A percentile compares a stretch with the other conserved stretches of the same genome.
These are phyloP conservation scores for Tenthredo distinguenda DNA, from an alignment of 2,888 invertebrate species.

Conservation along the genomic window DNA sequence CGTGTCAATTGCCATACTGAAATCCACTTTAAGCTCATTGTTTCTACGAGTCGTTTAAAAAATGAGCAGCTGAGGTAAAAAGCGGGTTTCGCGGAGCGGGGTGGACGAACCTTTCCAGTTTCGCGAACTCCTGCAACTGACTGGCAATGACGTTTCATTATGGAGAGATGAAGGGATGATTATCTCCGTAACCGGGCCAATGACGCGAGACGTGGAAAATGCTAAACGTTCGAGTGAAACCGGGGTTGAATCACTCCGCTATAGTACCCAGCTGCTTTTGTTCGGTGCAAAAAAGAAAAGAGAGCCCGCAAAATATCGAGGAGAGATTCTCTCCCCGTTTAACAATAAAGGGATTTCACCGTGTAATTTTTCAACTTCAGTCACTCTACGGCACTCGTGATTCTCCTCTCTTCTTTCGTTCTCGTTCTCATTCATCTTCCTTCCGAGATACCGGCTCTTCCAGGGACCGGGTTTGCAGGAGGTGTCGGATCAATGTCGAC, in stretches of 20 bases:
- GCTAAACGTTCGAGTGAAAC: background rate
- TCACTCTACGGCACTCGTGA: slow-evolving; percentile 7
- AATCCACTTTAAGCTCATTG: background rate
- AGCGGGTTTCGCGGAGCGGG: background rate
- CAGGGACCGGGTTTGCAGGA: background rate
- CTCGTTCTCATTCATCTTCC: background rate
- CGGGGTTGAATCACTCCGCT: background rate
- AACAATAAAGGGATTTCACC: slow-evolving; percentile 19
- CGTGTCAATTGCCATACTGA: background rate
- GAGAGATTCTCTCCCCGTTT: background rate
- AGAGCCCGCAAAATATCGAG: background rate
- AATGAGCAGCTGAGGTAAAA: background rate
- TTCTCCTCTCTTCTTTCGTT: background rate
- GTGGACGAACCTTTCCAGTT: slow-evolving; percentile 2
- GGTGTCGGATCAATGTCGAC: slow-evolving; percentile 45
- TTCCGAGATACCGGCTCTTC: background rate
- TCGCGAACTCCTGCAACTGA: background rate
- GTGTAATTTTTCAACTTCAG: slow-evolving; percentile 32
- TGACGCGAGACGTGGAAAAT: background rate
- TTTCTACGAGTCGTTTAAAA: background rate
- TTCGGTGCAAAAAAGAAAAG: background rate
- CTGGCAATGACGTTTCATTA: background rate
- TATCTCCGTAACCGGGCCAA: background rate
- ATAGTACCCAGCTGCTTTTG: background rate
- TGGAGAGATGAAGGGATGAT: background rate